A percentile compares a stretch with the other conserved stretches of the same genome.
Evolutionary conservation across 2,797 vertebrate genomes (phyloP).

Genomic region (Crax fasciolata): DNA sequence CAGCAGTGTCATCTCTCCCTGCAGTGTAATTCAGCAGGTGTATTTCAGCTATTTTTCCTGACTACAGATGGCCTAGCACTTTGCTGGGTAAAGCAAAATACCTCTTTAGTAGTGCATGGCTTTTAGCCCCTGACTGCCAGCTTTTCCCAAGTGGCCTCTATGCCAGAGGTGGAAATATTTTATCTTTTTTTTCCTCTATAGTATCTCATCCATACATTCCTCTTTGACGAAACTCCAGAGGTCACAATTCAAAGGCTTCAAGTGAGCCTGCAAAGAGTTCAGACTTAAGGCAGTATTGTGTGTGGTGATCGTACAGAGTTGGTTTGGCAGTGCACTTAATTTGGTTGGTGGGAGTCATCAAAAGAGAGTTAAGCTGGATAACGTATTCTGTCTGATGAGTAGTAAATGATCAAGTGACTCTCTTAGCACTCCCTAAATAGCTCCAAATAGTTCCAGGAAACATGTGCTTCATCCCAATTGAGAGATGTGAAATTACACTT

Average conservation of each 20-base stretch:
- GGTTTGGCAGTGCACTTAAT: not conserved
- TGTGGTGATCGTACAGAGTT: not conserved
- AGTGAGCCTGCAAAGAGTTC: not conserved
- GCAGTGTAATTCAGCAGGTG: not conserved
- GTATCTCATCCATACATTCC: not conserved
- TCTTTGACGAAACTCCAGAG: not conserved
- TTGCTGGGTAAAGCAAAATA: not conserved
- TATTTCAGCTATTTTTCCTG: not conserved
- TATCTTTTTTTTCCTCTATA: not conserved
- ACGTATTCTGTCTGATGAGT: conserved; percentile 6
- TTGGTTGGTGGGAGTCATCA: not conserved
- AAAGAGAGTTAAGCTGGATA: not conserved
- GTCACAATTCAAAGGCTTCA: not conserved
- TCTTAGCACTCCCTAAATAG: conserved; percentile 50
- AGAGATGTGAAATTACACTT: conserved; percentile 29
- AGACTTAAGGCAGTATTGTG: not conserved
- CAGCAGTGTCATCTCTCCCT: not conserved
- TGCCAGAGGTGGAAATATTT: not conserved
- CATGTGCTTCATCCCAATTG: not conserved
- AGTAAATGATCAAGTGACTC: conserved; percentile 27
- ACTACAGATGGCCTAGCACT: not conserved
- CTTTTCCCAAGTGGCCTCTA: not conserved
- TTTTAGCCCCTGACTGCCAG: not conserved
- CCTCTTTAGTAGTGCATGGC: not conserved
- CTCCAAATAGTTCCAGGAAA: conserved; percentile 61